These are phyloP conservation scores for Plutella xylostella DNA, from an alignment of 2,888 invertebrate genomes.

Conservation along the genomic window DNA sequence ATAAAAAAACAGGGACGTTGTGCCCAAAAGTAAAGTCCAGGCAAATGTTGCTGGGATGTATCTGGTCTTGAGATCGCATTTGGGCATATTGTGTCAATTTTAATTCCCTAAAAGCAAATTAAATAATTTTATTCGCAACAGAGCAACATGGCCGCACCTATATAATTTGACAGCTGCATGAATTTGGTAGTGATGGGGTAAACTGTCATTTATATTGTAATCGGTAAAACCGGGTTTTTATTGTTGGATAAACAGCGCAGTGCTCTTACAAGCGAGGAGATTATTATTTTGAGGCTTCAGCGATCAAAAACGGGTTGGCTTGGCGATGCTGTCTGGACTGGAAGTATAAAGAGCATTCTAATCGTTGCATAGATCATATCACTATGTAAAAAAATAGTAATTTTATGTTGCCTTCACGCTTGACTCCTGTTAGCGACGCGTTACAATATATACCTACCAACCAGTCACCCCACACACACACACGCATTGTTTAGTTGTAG, in stretches of 20 bases:
- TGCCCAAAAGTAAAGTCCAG: slow-evolving; percentile 94
- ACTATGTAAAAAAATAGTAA: too few relatives aligned
- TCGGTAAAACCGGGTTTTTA: neutral
- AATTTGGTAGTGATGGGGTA: slow-evolving; percentile 12
- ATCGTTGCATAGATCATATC: too few relatives aligned
- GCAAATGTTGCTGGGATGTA: slow-evolving; percentile 98
- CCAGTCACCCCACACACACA: too few relatives aligned
- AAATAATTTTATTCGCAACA: slow-evolving; percentile 60
- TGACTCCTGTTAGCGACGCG: too few relatives aligned
- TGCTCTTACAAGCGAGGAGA: too few relatives aligned
- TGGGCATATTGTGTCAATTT: slow-evolving; percentile 83
- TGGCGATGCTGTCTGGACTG: too few relatives aligned
- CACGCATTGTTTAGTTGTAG: too few relatives aligned
- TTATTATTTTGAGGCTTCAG: too few relatives aligned
- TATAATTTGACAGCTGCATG: slow-evolving; percentile 50
- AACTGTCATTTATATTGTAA: neutral
- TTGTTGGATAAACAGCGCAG: neutral
- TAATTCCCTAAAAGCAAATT: slow-evolving; percentile 57
- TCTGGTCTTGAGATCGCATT: slow-evolving; percentile 96
- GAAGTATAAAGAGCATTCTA: too few relatives aligned
- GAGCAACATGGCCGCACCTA: slow-evolving; percentile 76
- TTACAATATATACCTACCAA: too few relatives aligned
- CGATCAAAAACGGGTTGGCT: too few relatives aligned
- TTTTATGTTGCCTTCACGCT: too few relatives aligned
- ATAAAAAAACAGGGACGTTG: slow-evolving; percentile 95